Conservation (phyloP, 2,113 vertebrate genomes). For the Alethe diademata region DNA sequence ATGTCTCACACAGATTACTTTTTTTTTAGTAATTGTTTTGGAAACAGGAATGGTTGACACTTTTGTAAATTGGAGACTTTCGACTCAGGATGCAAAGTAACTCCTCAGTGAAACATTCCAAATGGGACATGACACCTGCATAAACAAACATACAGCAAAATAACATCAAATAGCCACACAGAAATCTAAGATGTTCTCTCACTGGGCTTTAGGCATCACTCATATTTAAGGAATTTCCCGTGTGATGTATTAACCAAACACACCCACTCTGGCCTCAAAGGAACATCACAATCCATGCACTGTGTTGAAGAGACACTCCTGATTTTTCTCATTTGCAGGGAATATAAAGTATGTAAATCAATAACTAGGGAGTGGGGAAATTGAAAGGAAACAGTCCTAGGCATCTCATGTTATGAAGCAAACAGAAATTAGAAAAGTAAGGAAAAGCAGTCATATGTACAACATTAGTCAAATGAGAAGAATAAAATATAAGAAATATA, state of each 20-base stretch:
- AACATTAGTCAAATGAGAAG: not conserved
- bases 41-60: not conserved
- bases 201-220: not conserved
- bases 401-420: not conserved
- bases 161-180: not conserved
- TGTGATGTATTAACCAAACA: conserved; percentile 12
- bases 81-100: not conserved
- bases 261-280: not conserved
- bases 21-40: not conserved
- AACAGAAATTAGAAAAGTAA: not conserved
- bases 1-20: not conserved
- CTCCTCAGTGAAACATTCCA: not conserved
- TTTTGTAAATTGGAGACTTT: not conserved
- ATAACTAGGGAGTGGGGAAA: not conserved
- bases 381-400: not conserved
- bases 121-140: conserved; percentile 10
- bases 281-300: not conserved
- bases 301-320: not conserved
- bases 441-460: not conserved
- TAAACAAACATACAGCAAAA: conserved; percentile 14
- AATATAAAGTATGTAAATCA: not conserved
- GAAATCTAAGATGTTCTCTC: not conserved
- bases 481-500: not conserved
- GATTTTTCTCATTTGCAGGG: not conserved
- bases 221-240: conserved; percentile 17